Evolutionary conservation across 2,888 invertebrate species (phyloP), one percentile per base, ranked within the genome.

Genomic region (Lochmaea capreae): DNA sequence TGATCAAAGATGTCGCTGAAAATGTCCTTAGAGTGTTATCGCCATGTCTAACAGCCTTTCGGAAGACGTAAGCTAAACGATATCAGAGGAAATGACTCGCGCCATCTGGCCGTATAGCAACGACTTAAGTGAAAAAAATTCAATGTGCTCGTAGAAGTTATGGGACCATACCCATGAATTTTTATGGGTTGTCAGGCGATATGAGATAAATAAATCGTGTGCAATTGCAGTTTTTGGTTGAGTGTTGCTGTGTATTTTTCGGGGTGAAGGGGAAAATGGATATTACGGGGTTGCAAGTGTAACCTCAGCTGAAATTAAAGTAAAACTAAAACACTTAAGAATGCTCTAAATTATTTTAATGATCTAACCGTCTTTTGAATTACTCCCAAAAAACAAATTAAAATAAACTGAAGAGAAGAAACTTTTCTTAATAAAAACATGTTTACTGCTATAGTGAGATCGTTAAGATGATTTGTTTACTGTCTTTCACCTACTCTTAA

Each of bases 1-100:
- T 81, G 79, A 82, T 82, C 82, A 82, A 81, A 82, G 81, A 74
- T 73, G 79, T 76, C 73, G 71, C 74, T 70, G 67, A 67, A 73
- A 75, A 72, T 70, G 75, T 73, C 71, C 69, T 74, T 65, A 65
- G 42, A 52, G 58, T 67, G 73, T 72, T 73, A 73, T 76, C 73
- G 74, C 42, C 68, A 49, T 76, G 74, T 76, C 72, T 74, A 74
- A 69, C 76, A 66, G 63, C 73, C 42, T 22, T 66, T 57, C 65
- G 58, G 63, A 63, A 73, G 43, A 65, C 67, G 71, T 68, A 67
- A 39, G 72, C 71, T 69, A 66, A 75, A 75, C 75, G 75, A 71
- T 68, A 72, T 71, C 68, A 72, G 18, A 67, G 76, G 73, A 73
- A 74, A 76, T 58, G 71, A 71, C 66, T 63, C 62, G 71, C 71